Conservation (phyloP, 2,888 invertebrate species). For the Lithosia quadra region DNA sequence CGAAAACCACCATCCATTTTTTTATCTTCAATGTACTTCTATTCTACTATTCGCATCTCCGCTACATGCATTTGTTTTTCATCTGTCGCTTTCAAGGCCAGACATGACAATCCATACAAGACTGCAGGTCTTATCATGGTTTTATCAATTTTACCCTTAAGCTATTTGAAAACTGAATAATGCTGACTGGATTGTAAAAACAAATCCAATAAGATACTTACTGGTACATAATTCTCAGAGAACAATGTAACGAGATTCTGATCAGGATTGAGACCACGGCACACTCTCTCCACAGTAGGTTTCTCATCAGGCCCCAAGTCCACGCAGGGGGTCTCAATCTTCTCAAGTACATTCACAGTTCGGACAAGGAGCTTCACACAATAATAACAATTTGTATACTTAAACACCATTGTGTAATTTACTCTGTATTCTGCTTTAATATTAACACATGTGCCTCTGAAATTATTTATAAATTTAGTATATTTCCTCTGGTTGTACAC, state of each 20-base stretch:
- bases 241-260: constrained; percentile 95
- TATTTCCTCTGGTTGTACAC: too few species aligned
- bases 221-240: constrained; percentile 95
- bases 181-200: neutral
- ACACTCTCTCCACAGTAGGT: constrained; percentile 92
- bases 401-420: constrained; percentile 95
- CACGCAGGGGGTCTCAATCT: constrained; percentile 94
- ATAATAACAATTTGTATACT: constrained; percentile 90
- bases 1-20: too few species aligned
- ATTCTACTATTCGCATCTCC: too few species aligned
- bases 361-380: constrained; percentile 95
- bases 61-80: too few species aligned
- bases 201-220: constrained; percentile 61
- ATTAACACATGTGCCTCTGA: constrained; percentile 90
- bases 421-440: constrained; percentile 91
- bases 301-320: constrained; percentile 88
- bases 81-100: too few species aligned
- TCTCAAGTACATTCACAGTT: constrained; percentile 95
- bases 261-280: constrained; percentile 90
- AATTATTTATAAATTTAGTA: constrained; percentile 45
- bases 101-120: too few species aligned
- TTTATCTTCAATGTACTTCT: too few species aligned
- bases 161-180: neutral
- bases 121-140: too few species aligned
- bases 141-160: too few species aligned